Percentiles rank a stretch among this genome's conserved stretches.
Evolutionary conservation across 2,888 invertebrate genomes (phyloP).

Genomic region (Meghimatium bilineatum): DNA sequence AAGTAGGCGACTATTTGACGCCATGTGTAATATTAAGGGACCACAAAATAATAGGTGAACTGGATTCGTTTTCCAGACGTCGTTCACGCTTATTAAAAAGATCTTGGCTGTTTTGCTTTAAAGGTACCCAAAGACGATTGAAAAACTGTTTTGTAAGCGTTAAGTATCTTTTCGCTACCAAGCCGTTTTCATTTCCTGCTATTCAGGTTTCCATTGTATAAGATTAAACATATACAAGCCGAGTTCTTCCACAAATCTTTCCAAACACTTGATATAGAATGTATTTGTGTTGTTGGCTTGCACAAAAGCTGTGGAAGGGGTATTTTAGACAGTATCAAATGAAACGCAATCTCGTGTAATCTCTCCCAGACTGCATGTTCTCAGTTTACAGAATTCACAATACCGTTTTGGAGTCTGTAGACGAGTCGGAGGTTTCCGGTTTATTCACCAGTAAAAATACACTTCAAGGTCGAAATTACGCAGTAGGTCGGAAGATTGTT

Average conservation of each 20-base stretch:
- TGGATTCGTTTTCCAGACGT: no score
- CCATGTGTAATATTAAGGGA: background rate
- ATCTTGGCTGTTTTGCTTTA: no score
- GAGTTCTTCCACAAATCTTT: background rate
- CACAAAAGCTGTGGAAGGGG: background rate
- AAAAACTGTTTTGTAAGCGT: background rate
- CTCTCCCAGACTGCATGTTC: background rate
- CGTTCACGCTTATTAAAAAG: no score
- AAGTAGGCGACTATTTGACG: background rate
- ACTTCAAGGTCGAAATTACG: conserved; percentile 44
- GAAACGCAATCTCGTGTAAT: conserved; percentile 12
- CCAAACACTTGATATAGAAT: background rate
- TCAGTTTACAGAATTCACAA: conserved; percentile 1
- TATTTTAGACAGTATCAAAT: background rate
- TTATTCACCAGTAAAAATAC: background rate
- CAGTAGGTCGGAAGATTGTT: no score
- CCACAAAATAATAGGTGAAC: no score
- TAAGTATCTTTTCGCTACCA: background rate
- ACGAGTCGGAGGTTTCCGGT: conserved; percentile 1
- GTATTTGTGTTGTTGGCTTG: background rate
- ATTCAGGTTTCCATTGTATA: background rate
- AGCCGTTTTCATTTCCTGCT: background rate
- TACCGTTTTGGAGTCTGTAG: background rate
- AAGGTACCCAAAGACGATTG: background rate
- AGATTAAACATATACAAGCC: background rate